These are phyloP conservation scores for Ptyas mucosa DNA, from an alignment of 2,113 vertebrate genomes.

Conservation along the genomic window DNA sequence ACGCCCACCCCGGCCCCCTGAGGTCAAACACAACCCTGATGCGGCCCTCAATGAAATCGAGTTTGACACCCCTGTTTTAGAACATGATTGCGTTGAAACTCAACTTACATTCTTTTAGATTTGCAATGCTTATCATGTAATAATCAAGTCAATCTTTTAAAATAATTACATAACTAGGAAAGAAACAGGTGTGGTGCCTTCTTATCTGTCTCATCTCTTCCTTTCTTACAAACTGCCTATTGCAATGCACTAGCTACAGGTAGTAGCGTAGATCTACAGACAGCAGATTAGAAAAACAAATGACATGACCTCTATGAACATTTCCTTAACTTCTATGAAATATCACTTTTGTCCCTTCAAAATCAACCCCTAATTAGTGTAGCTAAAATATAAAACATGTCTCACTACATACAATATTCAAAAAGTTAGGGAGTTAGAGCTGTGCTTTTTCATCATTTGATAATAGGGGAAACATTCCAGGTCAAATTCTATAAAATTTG, in stretches of 20 bases:
- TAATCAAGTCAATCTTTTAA: background rate
- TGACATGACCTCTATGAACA: background rate
- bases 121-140: background rate
- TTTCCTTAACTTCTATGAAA: background rate
- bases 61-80: too few relatives aligned
- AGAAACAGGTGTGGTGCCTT: background rate
- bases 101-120: background rate
- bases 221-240: background rate
- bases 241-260: background rate
- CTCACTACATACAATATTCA: slow-evolving; percentile 24
- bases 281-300: background rate
- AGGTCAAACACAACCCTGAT: too few relatives aligned
- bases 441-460: background rate
- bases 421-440: slow-evolving; percentile 11
- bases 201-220: background rate
- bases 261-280: background rate
- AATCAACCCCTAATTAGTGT: slow-evolving; percentile 38
- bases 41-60: too few relatives aligned
- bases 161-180: background rate
- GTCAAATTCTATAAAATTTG: background rate
- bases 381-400: slow-evolving; percentile 17
- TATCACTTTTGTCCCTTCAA: slow-evolving; percentile 4
- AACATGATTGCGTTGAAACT: background rate
- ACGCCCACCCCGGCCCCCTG: too few relatives aligned
- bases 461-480: background rate